Base-by-base conservation (phyloP, 2,797 vertebrate species). In the Microtus californicus region DNA sequence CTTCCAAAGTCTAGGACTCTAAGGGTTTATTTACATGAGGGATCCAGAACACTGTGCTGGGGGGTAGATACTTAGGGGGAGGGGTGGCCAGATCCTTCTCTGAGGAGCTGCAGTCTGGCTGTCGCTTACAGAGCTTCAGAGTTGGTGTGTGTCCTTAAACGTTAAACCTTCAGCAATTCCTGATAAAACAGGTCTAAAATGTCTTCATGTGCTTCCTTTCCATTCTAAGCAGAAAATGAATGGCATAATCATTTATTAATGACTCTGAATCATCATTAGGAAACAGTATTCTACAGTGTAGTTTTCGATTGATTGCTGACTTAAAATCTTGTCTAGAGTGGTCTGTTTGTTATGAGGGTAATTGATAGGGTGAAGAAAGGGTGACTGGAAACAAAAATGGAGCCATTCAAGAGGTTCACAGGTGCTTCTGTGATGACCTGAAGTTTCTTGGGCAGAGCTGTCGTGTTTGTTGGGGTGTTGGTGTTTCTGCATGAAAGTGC, bases 221-320 rank as follows among this genome's bases (percentile, higher is more conserved):
- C 9, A 45, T 74, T 73, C 90, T 90, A 8, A 88, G 73, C 56
- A 85, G 73, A 80, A 94, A 88, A 71, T 80, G 73, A 12, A n/a
- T 19, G 27, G 1, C 10, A 0, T 56, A 48, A 56, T 71, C 77
- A 82, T 65, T 78, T 88, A 94, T 83, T 81, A 76, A 56, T 82
- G 81, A 87, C 45, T 61, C 43, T 31, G 54, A 8, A 29, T 78
- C 54, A 17, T 87, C 34, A 0, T 45, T 43, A 5, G 48, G 59
- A 94, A 82, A 17, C 45, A 45, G 43, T 31, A 11, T 81, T 59
- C 25, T 34, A 56, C n/a, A 25, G 0, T 51, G 19, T 34, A 67
- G 29, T 67, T 88, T 95, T 88, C 74, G 80, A 78, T 34, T 40
- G 94, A 34, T 43, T 74, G 48, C 56, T 56, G 65, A 76, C n/a